Percentiles rank a stretch among this genome's conserved stretches.
These are phyloP conservation scores for Carcinoscorpius rotundicauda DNA, from an alignment of 1,140 invertebrate species.

Conservation along the genomic window DNA sequence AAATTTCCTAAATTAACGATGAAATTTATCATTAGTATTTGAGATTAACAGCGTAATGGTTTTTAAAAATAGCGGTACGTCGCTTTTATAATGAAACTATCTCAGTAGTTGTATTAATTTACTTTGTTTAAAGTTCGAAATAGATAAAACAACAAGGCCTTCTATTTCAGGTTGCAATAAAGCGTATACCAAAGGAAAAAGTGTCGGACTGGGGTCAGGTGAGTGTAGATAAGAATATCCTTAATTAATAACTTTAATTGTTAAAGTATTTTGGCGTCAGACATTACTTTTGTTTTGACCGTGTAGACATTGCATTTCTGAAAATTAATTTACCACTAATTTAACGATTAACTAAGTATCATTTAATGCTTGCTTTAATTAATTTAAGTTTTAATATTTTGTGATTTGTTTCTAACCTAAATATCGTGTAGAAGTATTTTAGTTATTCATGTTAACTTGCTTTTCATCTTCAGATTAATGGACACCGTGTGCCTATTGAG, in stretches of 20 bases:
- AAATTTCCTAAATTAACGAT: too few species aligned
- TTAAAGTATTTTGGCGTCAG: background rate
- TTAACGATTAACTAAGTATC: background rate
- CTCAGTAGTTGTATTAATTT: too few species aligned
- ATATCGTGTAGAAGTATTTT: too few species aligned
- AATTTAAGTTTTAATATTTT: background rate
- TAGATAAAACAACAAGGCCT: too few species aligned
- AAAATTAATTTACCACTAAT: background rate
- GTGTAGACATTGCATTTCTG: background rate
- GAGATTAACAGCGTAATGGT: too few species aligned
- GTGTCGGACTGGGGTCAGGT: conserved; percentile 46
- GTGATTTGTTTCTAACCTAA: conserved; percentile 1
- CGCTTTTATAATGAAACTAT: too few species aligned
- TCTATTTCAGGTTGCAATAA: conserved; percentile 43
- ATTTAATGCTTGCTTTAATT: background rate
- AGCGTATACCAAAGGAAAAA: conserved; percentile 44
- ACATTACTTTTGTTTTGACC: background rate
- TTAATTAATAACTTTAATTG: background rate
- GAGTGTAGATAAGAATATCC: conserved; percentile 16
- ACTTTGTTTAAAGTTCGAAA: too few species aligned
- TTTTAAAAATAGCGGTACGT: too few species aligned
- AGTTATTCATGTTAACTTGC: background rate
- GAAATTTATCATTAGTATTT: too few species aligned
- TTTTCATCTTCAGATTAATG: conserved; percentile 34
- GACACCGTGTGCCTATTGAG: conserved; percentile 46